Conservation (phyloP, 2,797 vertebrate species). For the Hydrocynus forskahlii region DNA sequence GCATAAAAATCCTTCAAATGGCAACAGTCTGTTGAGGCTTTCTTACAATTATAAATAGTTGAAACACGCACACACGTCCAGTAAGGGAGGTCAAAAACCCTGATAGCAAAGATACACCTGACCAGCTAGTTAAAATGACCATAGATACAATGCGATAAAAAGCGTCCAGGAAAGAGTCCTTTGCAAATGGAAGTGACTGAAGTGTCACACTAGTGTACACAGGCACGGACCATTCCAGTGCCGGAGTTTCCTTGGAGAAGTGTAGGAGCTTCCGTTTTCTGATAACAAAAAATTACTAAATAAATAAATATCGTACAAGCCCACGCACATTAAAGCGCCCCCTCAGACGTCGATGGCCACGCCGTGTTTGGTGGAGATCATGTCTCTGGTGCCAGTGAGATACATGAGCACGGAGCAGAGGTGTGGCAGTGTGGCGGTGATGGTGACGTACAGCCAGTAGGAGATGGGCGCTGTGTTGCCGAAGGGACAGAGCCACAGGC, state of each 20-base stretch:
- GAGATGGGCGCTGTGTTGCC: constrained; percentile 92
- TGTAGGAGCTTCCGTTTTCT: neutral
- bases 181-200: neutral
- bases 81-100: constrained; percentile 38
- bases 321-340: neutral
- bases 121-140: constrained; percentile 40
- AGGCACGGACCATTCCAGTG: constrained; percentile 10
- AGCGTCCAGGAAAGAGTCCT: neutral
- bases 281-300: neutral
- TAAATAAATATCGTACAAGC: neutral
- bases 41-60: constrained; percentile 23
- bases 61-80: constrained; percentile 15
- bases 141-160: constrained; percentile 1
- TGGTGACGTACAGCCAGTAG: constrained; percentile 92
- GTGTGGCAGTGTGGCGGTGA: constrained; percentile 91
- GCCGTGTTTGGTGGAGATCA: constrained; percentile 92
- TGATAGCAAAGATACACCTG: constrained; percentile 49
- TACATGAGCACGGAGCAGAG: constrained; percentile 94
- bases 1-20: constrained; percentile 15
- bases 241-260: neutral
- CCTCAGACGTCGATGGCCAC: constrained; percentile 88
- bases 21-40: neutral
- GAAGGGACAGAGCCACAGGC: constrained; percentile 93
- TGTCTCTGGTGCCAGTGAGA: constrained; percentile 90
- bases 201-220: constrained; percentile 24